Percentiles rank a stretch among this genome's conserved stretches.
Conservation (phyloP, 2,113 vertebrate genomes). For the Mungos mungo region DNA sequence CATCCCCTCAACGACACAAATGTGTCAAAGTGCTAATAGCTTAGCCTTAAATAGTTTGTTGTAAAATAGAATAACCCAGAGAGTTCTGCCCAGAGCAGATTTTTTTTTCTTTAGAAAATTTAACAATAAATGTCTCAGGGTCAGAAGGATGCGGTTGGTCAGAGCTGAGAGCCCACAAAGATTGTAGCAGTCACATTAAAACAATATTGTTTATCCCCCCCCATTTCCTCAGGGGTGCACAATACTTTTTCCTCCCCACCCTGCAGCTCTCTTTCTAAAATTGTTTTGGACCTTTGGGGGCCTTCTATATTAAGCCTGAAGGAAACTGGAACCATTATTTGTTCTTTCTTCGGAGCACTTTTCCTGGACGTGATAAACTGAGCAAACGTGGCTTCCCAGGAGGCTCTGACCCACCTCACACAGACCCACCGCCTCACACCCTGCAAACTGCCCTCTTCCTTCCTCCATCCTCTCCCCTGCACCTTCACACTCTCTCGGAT, state of each 20-base stretch:
- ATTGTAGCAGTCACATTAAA: conserved; percentile 68
- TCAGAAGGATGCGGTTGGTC: conserved; percentile 67
- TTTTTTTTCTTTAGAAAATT: conserved; percentile 72
- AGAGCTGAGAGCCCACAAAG: conserved; percentile 73
- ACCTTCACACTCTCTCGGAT: background rate
- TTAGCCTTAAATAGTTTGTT: conserved; percentile 31
- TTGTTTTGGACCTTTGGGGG: conserved; percentile 52
- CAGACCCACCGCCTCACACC: too few relatives aligned
- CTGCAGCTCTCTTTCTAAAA: conserved; percentile 72
- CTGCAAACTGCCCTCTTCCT: too few relatives aligned
- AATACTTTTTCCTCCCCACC: conserved; percentile 77
- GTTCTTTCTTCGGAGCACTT: conserved; percentile 47
- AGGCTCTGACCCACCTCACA: background rate
- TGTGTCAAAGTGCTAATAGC: background rate
- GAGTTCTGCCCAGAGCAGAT: conserved; percentile 69
- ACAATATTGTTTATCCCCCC: conserved; percentile 78
- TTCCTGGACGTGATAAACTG: conserved; percentile 37
- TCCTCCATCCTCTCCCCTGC: background rate
- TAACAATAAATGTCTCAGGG: conserved; percentile 80
- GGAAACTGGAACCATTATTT: background rate
- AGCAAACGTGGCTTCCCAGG: background rate
- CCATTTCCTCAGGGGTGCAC: conserved; percentile 74
- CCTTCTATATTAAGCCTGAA: conserved; percentile 65
- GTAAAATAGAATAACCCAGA: conserved; percentile 63
- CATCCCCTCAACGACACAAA: background rate